These are phyloP conservation scores for Molanna angustata DNA, from an alignment of 2,888 invertebrate genomes.

Conservation along the genomic window DNA sequence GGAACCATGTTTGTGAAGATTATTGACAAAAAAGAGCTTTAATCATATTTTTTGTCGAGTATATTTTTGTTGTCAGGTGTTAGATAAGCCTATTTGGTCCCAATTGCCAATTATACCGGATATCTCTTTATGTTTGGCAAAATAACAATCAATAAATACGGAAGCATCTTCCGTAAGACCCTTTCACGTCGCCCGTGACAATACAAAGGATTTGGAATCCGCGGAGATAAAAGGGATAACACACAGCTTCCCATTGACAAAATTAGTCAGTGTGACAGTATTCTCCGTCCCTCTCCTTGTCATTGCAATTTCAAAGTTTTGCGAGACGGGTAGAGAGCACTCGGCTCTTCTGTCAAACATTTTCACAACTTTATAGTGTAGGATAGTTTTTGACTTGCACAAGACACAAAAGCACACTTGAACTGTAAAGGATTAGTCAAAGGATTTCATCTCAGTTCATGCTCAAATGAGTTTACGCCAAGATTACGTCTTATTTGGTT, in stretches of 20 bases:
- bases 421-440: background rate
- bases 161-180: background rate
- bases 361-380: too few relatives aligned
- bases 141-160: slow-evolving; percentile 11
- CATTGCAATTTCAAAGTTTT: too few relatives aligned
- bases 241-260: slow-evolving; percentile 23
- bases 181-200: background rate
- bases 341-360: too few relatives aligned
- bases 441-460: too few relatives aligned
- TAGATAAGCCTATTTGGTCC: too few relatives aligned
- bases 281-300: background rate
- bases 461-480: too few relatives aligned
- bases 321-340: too few relatives aligned
- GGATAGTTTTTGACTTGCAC: slow-evolving; percentile 11
- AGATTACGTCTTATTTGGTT: too few relatives aligned
- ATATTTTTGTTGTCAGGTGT: too few relatives aligned
- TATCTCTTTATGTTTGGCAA: background rate
- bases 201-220: slow-evolving; percentile 3
- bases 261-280: slow-evolving; percentile 21
- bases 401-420: background rate
- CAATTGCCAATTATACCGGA: background rate
- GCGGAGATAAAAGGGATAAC: slow-evolving; percentile 23
- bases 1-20: too few relatives aligned
- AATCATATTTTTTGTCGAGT: too few relatives aligned
- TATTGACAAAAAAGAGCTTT: too few relatives aligned